phyloP scores from a whole-genome alignment of 2,113 vertebrate species.

The Patagioenas fasciata region DNA sequence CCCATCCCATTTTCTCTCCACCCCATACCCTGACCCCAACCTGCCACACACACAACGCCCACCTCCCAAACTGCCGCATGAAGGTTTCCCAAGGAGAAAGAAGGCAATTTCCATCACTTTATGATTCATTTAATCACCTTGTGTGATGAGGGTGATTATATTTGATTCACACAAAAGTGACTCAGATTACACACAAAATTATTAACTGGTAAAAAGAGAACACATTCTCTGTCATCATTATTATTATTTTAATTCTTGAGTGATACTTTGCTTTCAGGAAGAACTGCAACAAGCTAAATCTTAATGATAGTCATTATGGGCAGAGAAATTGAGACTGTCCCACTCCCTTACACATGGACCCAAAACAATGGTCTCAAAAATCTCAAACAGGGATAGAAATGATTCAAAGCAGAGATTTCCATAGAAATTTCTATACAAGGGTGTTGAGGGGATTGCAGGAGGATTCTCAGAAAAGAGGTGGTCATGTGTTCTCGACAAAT shows the following conservation, averaged over 20 bases:
- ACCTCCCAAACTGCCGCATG: neutral
- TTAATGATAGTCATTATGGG: neutral
- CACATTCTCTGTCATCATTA: neutral
- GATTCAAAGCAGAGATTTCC: neutral
- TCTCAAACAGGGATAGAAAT: neutral
- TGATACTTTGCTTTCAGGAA: neutral
- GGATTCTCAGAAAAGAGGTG: neutral
- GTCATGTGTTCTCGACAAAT: neutral
- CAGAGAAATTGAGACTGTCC: neutral
- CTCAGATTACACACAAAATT: neutral
- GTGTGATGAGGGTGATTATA: neutral
- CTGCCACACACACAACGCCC: neutral
- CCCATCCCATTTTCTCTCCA: neutral
- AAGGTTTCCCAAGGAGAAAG: neutral
- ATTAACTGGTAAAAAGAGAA: neutral
- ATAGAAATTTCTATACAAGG: neutral
- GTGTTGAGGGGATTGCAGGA: neutral
- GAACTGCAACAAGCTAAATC: neutral
- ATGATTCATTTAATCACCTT: neutral
- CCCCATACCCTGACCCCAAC: fast-evolving
- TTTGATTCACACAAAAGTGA: neutral
- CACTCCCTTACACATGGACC: neutral
- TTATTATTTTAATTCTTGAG: neutral
- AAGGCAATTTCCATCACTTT: neutral
- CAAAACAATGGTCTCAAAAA: neutral